Evolutionary conservation across 2,797 vertebrate species (phyloP), one percentile per base, ranked within the genome.

Genomic region (Trichosurus vulpecula): DNA sequence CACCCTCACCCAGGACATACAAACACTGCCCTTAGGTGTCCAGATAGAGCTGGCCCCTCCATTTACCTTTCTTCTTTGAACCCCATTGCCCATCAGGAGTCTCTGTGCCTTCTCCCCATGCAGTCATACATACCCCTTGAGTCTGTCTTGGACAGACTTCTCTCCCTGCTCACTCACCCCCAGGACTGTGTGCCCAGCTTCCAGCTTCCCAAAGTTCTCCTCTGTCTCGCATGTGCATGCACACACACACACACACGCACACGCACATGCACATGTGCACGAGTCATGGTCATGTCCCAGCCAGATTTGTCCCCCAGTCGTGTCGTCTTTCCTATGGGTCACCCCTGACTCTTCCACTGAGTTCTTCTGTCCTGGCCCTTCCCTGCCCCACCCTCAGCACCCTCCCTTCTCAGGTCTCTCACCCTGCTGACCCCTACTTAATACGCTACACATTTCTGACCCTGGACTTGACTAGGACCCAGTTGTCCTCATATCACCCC

Each of bases 321-420:
- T 74, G 14, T 22, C 9, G 19, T n/a, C 66, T 41, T 47, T 81
- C 6, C n/a, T 47, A 3, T 81, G 41, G 66, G 61, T 31, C 30
- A 31, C 0, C 10, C 10, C 10, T n/a, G 35, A 19, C 74, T 87
- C 9, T 27, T 61, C 58, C 22, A 4, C 74, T 25, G 41, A 47
- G 74, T n/a, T 66, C n/a, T 56, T 91, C 25, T 2, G 91, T 35
- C 66, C n/a, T 57, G 35, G 41, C 27, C 90, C 93, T 94, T 94
- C 57, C 94, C 93, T 93, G 94, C 96, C 96, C 92, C 54, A 11
- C 61, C 61, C 90, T 35, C 57, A 30, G 95, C 97, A 94, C 93
- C 94, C 94, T 53, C 54, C 51, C 51, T 55, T 22, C 53, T 94
- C 30, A 31, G 52, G 5, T 16, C 91, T 90, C 92, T 61, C 35